Conservation (phyloP, 1,140 invertebrate genomes). For the Lucilia cuprina region DNA sequence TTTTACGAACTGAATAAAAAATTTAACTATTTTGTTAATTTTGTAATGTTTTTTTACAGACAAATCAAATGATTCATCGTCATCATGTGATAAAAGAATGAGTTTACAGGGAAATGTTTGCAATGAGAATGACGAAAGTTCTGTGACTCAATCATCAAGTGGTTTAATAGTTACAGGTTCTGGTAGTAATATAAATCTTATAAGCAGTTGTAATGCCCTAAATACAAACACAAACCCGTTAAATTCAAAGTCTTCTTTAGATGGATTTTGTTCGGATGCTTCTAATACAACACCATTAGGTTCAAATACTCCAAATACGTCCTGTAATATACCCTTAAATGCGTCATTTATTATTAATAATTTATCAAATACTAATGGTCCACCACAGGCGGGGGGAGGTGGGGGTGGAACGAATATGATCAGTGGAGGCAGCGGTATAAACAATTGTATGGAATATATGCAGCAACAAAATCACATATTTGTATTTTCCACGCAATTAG, state of each 20-base stretch:
- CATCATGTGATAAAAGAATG: neutral
- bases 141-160: neutral
- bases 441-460: conserved; percentile 67
- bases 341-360: neutral
- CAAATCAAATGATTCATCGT: neutral
- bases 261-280: neutral
- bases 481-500: conserved; percentile 93
- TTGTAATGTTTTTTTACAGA: neutral
- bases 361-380: neutral
- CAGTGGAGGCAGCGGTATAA: neutral
- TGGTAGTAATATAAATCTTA: neutral
- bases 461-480: conserved; percentile 98
- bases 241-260: neutral
- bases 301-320: neutral
- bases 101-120: neutral
- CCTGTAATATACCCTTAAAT: neutral
- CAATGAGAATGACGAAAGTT: neutral
- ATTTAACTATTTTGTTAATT: too few species aligned
- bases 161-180: too few species aligned
- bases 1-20: too few species aligned
- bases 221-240: neutral
- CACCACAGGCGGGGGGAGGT: neutral
- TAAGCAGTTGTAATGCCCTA: neutral
- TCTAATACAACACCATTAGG: neutral
- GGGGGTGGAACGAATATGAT: neutral